These are phyloP conservation scores for Sarotherodon lohbergeri DNA, from an alignment of 2,113 vertebrate genomes.

Conservation along the genomic window DNA sequence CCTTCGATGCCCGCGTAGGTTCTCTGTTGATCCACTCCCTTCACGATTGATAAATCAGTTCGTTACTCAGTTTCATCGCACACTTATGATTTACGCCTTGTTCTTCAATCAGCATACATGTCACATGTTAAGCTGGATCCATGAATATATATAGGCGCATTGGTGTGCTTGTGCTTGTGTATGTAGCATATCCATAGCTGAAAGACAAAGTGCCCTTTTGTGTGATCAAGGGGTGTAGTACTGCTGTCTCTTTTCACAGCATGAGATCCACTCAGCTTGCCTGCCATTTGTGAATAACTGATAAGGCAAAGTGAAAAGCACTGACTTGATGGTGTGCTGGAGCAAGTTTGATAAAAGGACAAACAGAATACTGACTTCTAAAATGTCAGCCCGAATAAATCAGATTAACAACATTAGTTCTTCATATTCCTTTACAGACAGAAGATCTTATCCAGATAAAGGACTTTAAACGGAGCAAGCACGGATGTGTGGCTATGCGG, in stretches of 20 bases:
- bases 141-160: conserved; percentile 1
- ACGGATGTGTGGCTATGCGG: neutral
- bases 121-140: neutral
- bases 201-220: conserved; percentile 42
- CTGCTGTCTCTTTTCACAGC: conserved; percentile 41
- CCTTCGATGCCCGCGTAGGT: neutral
- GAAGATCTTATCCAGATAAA: conserved; percentile 9
- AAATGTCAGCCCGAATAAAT: conserved; percentile 43
- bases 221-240: conserved; percentile 35
- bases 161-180: neutral
- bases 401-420: neutral
- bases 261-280: conserved; percentile 36
- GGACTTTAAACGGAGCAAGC: neutral
- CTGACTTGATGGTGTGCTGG: neutral
- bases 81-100: neutral
- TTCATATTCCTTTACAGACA: neutral
- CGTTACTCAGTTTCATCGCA: neutral
- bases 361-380: conserved; percentile 6
- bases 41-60: neutral
- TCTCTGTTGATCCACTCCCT: neutral
- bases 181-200: neutral
- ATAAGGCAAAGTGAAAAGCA: conserved; percentile 47
- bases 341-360: conserved; percentile 27
- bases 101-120: neutral
- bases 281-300: conserved; percentile 55